Evolutionary conservation across 1,140 invertebrate species (phyloP).

Genomic region (Elysia chlorotica): DNA sequence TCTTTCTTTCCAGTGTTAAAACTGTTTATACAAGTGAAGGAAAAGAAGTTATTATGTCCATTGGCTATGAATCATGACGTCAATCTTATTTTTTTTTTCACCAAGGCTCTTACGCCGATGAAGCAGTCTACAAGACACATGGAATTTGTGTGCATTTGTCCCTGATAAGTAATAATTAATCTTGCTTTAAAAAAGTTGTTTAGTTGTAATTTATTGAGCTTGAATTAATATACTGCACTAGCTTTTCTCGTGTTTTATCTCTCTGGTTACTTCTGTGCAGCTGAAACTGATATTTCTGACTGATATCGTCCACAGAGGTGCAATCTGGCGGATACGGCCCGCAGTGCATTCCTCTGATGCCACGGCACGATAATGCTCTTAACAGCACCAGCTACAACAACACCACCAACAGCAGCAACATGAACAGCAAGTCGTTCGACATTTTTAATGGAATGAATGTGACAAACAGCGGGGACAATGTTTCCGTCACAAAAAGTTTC

Average conservation of each 20-base stretch:
- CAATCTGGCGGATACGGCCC: constrained; percentile 23
- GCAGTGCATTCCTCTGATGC: constrained; percentile 28
- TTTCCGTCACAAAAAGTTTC: not conserved
- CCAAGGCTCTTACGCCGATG: too few species aligned
- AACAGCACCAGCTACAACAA: constrained; percentile 3
- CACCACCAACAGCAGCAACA: constrained; percentile 65
- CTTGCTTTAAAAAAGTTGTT: not conserved
- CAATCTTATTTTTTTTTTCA: too few species aligned
- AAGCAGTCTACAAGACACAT: too few species aligned
- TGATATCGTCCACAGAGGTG: constrained; percentile 20
- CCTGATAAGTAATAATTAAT: too few species aligned
- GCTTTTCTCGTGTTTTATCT: too few species aligned
- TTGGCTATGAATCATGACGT: too few species aligned
- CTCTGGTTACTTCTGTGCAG: too few species aligned
- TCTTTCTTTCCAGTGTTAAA: too few species aligned
- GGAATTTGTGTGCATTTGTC: not conserved
- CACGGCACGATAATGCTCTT: constrained; percentile 9
- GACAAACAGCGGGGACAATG: constrained; percentile 18
- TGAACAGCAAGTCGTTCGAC: constrained; percentile 11
- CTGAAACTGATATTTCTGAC: not conserved
- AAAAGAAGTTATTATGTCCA: too few species aligned
- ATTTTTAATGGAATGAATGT: constrained; percentile 33
- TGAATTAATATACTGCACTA: not conserved
- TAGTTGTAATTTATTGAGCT: not conserved
- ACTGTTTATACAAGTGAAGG: too few species aligned